Base-by-base conservation (phyloP, 2,113 vertebrate species). In the Chaenocephalus aceratus region DNA sequence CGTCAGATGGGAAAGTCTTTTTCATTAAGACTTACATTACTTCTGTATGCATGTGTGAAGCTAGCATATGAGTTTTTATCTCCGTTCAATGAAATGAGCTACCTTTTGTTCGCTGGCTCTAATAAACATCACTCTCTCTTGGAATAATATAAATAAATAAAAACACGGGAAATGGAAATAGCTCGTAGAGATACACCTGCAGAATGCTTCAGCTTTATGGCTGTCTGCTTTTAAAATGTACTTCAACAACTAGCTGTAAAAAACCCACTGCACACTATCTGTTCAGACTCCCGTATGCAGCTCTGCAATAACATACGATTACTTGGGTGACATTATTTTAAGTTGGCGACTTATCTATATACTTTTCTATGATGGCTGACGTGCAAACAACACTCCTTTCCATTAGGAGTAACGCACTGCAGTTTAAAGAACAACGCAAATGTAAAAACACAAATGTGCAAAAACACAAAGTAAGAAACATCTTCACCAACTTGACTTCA, bases 31-130 rank as follows among this genome's bases (percentile, higher is more conserved):
- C 66, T 75, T 61, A 34, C 69, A 68, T 65, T 0, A 61, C 44
- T 49, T 41, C 60, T 57, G 56, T 59, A 46, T 56, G 57, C 30
- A 9, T 52, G 71, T 30, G 68, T 70, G 54, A 77, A 78, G 10
- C 34, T 13, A 82, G 52, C 59, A 77, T 85, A 85, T 84, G 79
- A 76, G 52, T 62, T 88, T 83, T 78, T 73, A 83, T 81, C 77
- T 77, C 21, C 0, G 8, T 26, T 74, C 18, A 49, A 11, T 46
- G 23, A 85, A 85, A 90, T 64, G 57, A 80, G 53, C 52, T 4
- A 16, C 10, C 36, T 36, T 82, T 46, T 72, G 6, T 80, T 68
- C 61, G 14, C 48, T 26, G 3, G 46, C 36, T 65, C 12, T 77
- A 51, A 79, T 77, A 76, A 89, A 84, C 65, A 16, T 1, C 41